Percentiles rank a stretch among this genome's conserved stretches.
phyloP scores from a whole-genome alignment of 1,140 invertebrate genomes.

The Mya arenaria region DNA sequence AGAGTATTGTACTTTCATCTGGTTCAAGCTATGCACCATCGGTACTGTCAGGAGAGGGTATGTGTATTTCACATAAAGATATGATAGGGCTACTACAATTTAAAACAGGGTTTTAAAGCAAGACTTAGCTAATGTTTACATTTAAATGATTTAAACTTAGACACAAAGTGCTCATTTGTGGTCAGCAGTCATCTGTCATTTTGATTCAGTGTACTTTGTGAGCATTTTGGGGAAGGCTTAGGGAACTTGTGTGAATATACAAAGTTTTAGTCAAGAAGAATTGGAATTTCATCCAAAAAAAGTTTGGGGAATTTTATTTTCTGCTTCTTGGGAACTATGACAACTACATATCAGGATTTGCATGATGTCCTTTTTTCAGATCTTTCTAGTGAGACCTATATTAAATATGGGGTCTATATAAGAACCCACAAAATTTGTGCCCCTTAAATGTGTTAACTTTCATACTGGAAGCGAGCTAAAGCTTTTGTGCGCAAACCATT shows the following conservation, averaged over 20 bases:
- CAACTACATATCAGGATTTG: too few relatives aligned
- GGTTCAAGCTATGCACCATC: constrained; percentile 11
- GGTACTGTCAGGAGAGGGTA: constrained; percentile 1
- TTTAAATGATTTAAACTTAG: neutral
- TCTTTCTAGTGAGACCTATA: too few relatives aligned
- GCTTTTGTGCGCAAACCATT: too few relatives aligned
- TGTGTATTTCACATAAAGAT: constrained; percentile 1
- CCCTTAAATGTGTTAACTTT: too few relatives aligned
- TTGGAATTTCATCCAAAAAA: neutral
- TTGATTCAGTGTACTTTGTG: neutral
- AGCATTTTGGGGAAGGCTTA: too few relatives aligned
- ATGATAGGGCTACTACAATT: neutral
- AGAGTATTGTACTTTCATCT: constrained; percentile 11
- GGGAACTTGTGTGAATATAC: neutral
- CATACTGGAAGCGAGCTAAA: too few relatives aligned
- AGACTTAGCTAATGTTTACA: neutral
- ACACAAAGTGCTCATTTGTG: neutral
- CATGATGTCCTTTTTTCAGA: too few relatives aligned
- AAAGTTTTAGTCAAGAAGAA: neutral
- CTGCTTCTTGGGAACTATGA: neutral
- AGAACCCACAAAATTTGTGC: too few relatives aligned
- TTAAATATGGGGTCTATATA: too few relatives aligned
- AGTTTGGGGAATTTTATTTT: too few relatives aligned
- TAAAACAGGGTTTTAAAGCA: neutral
- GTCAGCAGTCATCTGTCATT: neutral